Conservation (phyloP, 2,888 invertebrate genomes). For the Therioaphis trifolii region DNA sequence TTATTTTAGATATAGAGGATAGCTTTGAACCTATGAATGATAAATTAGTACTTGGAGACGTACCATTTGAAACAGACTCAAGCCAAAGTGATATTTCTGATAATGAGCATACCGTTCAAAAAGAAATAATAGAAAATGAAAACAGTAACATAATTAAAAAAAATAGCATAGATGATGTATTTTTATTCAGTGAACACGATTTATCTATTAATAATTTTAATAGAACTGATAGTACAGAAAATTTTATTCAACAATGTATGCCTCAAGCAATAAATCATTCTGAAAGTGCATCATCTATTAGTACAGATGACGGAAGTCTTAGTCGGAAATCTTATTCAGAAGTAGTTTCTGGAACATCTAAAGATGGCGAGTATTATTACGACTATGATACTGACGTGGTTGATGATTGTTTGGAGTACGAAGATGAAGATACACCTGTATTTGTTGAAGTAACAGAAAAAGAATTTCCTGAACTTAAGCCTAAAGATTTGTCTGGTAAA, state of each 20-base stretch:
- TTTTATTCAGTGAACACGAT: conserved; percentile 6
- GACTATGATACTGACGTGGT: conserved; percentile 31
- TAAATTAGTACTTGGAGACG: conserved; percentile 56
- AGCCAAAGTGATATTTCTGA: conserved; percentile 44
- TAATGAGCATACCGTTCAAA: conserved; percentile 14
- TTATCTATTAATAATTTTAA: background rate
- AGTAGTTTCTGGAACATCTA: conserved; percentile 32
- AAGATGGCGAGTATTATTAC: conserved; percentile 42
- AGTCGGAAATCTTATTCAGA: conserved; percentile 58
- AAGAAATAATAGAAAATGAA: background rate
- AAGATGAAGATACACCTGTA: conserved; percentile 36
- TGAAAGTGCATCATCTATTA: conserved; percentile 42
- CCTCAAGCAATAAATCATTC: conserved; percentile 6
- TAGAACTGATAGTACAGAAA: conserved; percentile 35
- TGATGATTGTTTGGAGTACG: conserved; percentile 52
- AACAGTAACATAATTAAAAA: background rate
- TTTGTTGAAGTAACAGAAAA: conserved; percentile 56
- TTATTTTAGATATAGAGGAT: conserved; percentile 30
- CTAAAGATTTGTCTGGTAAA: conserved; percentile 40
- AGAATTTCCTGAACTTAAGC: conserved; percentile 55
- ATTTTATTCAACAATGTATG: conserved; percentile 33
- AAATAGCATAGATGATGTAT: conserved; percentile 35
- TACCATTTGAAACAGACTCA: conserved; percentile 49
- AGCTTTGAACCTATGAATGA: conserved; percentile 57
- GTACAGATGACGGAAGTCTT: conserved; percentile 50